Conservation (phyloP, 2,797 vertebrate genomes). For the Poeciliopsis gracilis region DNA sequence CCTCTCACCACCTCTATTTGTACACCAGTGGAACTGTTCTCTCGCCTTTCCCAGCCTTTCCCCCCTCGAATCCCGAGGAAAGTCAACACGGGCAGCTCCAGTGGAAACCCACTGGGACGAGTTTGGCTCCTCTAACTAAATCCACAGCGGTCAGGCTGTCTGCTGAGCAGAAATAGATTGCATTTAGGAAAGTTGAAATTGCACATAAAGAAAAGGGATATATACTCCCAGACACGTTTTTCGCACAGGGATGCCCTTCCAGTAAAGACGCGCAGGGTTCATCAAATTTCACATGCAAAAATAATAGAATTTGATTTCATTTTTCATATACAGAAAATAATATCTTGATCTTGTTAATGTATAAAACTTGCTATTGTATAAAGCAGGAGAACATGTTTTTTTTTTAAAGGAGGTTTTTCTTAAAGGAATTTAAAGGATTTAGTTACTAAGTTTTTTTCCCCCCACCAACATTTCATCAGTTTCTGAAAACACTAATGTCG, state of each 20-base stretch:
- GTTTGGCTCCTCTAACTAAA: constrained; percentile 65
- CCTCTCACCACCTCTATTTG: constrained; percentile 26
- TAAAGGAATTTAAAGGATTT: neutral
- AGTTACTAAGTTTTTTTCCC: no score
- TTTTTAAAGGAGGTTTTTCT: neutral
- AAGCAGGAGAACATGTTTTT: neutral
- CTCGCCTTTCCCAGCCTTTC: constrained; percentile 58
- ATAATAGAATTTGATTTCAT: neutral
- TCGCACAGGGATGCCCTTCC: constrained; percentile 5
- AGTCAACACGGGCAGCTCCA: constrained; percentile 61
- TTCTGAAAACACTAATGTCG: neutral
- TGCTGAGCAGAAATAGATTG: constrained; percentile 61
- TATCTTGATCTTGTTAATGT: neutral
- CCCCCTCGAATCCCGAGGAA: constrained; percentile 62
- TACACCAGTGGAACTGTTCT: constrained; percentile 58
- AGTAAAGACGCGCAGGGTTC: neutral
- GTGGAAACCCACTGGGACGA: constrained; percentile 59
- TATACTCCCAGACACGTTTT: constrained; percentile 19
- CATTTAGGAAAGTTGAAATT: constrained; percentile 58
- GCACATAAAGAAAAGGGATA: constrained; percentile 24
- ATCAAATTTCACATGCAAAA: neutral
- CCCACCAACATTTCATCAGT: neutral
- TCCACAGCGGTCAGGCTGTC: constrained; percentile 63
- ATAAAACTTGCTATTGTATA: neutral
- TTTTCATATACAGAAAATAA: neutral